Evolutionary conservation across 2,888 invertebrate genomes (phyloP), one percentile per base, ranked within the genome.

Genomic region (Caenorhabditis sp.): DNA sequence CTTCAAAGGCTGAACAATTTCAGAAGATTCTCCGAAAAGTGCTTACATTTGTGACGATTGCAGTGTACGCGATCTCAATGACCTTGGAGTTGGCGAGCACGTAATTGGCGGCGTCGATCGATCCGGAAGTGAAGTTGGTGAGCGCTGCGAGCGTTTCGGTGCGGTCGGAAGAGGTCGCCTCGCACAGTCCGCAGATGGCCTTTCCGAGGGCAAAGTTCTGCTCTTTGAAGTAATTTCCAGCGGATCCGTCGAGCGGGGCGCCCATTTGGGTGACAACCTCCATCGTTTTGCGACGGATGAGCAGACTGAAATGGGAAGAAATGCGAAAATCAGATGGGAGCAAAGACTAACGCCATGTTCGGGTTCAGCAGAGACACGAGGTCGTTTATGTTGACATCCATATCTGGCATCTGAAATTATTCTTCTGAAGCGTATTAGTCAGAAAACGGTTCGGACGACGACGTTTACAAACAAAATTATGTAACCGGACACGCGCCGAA

Each of bases 81-180:
- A 65, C 59, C 11, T 79, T 77, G 20, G 77, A 59, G 11, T 62
- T 59, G 9, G 48, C 46, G 17, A 83, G 72, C 22, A 83, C 66
- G 39, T 61, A 81, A 30, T 81, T 73, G 15, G 82, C 81, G 8
- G 72, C 78, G 35, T 79, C 80, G 22, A 76, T 58, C 2, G 82
- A 82, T 27, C 81, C 77, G 4, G 84, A 83, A 6, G 79, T 70
- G 73, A 78, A 84, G 55, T 84, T 84, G n/a, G 81, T 82, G 52
- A 84, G 65, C 6, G 80, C 82, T 4, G 84, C 79, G 17, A 83
- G 41, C 17, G 79, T 80, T 17, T 78, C 80, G 2, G 77, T 70
- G 5, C 83, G 75, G 43, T 84, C 84, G 17, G 84, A 76, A 3
- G 76, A 48, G 20, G 84, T 80, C 37, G 65, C 74, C 35, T 78